These are phyloP conservation scores for Eristalis pertinax DNA, from an alignment of 2,888 invertebrate genomes.

Conservation along the genomic window DNA sequence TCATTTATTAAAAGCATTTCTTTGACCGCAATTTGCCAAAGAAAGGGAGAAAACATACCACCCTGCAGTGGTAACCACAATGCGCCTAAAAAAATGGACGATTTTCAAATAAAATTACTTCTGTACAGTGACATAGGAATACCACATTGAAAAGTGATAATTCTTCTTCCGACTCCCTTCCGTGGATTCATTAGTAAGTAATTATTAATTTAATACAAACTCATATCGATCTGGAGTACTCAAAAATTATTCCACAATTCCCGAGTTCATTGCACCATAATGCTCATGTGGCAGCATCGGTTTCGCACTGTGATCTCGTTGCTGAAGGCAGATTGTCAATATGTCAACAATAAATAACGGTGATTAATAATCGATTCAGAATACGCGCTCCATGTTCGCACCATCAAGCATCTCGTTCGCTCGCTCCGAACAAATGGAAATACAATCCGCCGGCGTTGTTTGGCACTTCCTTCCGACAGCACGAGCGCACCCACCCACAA, in stretches of 20 bases:
- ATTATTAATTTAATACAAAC: not conserved
- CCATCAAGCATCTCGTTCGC: not conserved
- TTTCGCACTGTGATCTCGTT: not conserved
- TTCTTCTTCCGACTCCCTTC: not conserved
- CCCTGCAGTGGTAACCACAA: no score
- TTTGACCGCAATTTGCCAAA: no score
- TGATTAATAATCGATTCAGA: slow-evolving; percentile 11
- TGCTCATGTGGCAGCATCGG: not conserved
- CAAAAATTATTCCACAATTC: not conserved
- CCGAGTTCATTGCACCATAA: not conserved
- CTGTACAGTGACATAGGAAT: no score
- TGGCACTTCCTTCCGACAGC: slow-evolving; percentile 8
- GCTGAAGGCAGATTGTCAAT: not conserved
- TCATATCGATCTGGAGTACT: not conserved
- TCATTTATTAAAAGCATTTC: no score
- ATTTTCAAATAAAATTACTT: no score
- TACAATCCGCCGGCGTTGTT: not conserved
- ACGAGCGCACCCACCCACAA: not conserved
- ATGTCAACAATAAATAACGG: slow-evolving; percentile 19
- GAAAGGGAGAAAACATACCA: no score
- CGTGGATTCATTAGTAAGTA: not conserved
- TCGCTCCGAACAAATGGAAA: not conserved
- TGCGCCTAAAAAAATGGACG: no score
- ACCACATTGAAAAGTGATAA: no score
- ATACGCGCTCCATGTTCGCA: slow-evolving; percentile 2